phyloP scores from a whole-genome alignment of 2,797 vertebrate genomes.

The Tapera naevia region DNA sequence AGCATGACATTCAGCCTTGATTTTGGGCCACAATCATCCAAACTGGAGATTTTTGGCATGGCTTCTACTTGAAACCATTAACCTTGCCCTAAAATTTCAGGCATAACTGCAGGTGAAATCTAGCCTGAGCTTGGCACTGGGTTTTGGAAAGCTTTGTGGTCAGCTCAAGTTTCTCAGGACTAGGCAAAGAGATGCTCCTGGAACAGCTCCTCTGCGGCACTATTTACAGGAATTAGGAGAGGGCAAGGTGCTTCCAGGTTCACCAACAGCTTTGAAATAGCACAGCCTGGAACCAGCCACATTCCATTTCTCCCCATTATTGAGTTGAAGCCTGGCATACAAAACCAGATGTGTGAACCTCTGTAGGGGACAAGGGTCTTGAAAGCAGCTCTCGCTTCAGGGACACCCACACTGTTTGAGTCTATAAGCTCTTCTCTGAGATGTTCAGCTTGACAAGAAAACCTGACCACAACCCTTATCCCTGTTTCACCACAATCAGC shows the following conservation, averaged over 20 bases:
- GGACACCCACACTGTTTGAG: neutral
- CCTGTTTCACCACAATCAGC: neutral
- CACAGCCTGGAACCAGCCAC: neutral
- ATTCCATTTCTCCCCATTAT: neutral
- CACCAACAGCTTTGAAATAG: neutral
- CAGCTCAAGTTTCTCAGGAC: constrained; percentile 5
- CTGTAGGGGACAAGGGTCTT: neutral
- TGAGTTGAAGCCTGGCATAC: neutral
- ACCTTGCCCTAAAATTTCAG: neutral
- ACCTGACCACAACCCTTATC: neutral
- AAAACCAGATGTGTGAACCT: neutral
- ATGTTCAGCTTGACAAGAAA: neutral
- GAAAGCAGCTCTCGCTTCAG: neutral
- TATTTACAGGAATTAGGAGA: constrained; percentile 17
- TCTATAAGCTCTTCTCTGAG: neutral
- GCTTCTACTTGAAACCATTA: neutral
- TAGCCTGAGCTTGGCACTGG: neutral
- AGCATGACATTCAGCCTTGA: neutral
- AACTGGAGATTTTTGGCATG: neutral
- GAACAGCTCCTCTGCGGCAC: neutral
- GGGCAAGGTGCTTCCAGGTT: neutral
- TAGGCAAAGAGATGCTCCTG: neutral
- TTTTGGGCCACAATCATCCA: neutral
- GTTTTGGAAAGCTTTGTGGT: neutral
- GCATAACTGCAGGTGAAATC: neutral